These are phyloP conservation scores for Poeciliopsis occidentalis DNA, from an alignment of 2,113 vertebrate species.

Conservation along the genomic window DNA sequence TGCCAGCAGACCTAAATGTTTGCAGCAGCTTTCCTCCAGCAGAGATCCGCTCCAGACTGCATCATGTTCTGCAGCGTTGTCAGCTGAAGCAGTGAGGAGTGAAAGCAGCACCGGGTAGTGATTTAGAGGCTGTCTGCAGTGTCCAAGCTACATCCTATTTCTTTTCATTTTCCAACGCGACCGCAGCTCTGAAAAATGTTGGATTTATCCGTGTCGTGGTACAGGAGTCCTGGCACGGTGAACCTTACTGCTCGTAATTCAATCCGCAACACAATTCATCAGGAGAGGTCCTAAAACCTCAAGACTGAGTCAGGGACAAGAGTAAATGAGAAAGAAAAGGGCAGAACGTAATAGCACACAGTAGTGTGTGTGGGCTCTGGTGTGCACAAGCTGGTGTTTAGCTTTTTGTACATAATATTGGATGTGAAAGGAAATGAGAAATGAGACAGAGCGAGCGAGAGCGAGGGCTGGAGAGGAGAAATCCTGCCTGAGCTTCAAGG, in stretches of 20 bases:
- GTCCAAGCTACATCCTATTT: slow-evolving; percentile 36
- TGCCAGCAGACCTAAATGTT: slow-evolving; percentile 18
- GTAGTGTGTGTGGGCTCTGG: not conserved
- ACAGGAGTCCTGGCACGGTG: slow-evolving; percentile 31
- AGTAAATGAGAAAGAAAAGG: slow-evolving; percentile 35
- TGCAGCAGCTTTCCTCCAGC: slow-evolving; percentile 3
- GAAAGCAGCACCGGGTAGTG: slow-evolving; percentile 28
- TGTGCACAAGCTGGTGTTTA: slow-evolving; percentile 26
- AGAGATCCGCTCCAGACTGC: slow-evolving; percentile 24
- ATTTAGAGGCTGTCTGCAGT: slow-evolving; percentile 51
- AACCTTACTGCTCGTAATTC: slow-evolving; percentile 52
- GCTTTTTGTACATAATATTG: slow-evolving; percentile 35
- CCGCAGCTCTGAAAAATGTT: slow-evolving; percentile 29
- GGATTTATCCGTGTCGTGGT: slow-evolving; percentile 54
- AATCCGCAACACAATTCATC: slow-evolving; percentile 48
- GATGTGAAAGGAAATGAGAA: slow-evolving; percentile 49
- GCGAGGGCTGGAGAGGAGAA: not conserved
- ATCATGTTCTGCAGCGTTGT: slow-evolving; percentile 40
- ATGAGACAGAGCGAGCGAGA: not conserved
- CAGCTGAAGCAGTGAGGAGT: slow-evolving; percentile 37
- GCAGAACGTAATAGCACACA: slow-evolving; percentile 24
- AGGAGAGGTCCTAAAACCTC: slow-evolving; percentile 28
- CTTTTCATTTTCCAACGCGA: slow-evolving; percentile 39
- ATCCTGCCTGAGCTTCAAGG: slow-evolving; percentile 36
- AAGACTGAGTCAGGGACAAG: slow-evolving; percentile 37